These are phyloP conservation scores for Leptopilina clavipes DNA, from an alignment of 1,140 invertebrate genomes.

Conservation along the genomic window DNA sequence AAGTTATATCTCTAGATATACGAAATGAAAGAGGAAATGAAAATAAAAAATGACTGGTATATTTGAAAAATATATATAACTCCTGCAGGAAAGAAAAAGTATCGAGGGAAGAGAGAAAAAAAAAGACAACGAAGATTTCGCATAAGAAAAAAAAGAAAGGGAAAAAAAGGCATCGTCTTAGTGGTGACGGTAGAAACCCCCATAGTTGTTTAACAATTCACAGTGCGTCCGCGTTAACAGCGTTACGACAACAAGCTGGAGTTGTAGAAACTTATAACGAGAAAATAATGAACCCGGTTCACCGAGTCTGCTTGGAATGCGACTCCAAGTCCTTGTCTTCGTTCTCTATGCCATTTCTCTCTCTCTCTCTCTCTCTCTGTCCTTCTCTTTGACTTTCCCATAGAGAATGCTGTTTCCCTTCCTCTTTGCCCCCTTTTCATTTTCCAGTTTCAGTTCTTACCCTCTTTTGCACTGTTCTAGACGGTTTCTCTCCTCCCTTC, in stretches of 20 bases:
- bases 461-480: slow-evolving; percentile 36
- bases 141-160: slow-evolving; percentile 44
- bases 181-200: slow-evolving; percentile 49
- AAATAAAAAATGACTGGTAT: too few relatives aligned
- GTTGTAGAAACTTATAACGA: slow-evolving; percentile 75
- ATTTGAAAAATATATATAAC: not conserved
- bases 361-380: slow-evolving; percentile 39
- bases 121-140: not conserved
- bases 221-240: slow-evolving; percentile 72
- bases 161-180: slow-evolving; percentile 51
- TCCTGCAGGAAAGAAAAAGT: too few relatives aligned
- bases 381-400: slow-evolving; percentile 33
- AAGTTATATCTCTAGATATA: too few relatives aligned
- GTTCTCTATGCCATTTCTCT: slow-evolving; percentile 25
- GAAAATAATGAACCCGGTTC: slow-evolving; percentile 74
- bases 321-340: slow-evolving; percentile 55
- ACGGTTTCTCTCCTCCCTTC: not conserved
- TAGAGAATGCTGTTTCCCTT: not conserved
- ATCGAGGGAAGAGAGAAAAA: not conserved
- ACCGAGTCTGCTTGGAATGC: slow-evolving; percentile 71
- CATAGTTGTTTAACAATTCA: slow-evolving; percentile 70
- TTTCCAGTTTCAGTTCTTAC: slow-evolving; percentile 38
- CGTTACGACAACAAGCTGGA: slow-evolving; percentile 73
- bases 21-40: too few relatives aligned
- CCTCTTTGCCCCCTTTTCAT: slow-evolving; percentile 38